Percentiles rank a stretch among this genome's conserved stretches.
Evolutionary conservation across 53 echinoderm and acorn worm species (phyloP).

Genomic region (Astropecten irregularis): DNA sequence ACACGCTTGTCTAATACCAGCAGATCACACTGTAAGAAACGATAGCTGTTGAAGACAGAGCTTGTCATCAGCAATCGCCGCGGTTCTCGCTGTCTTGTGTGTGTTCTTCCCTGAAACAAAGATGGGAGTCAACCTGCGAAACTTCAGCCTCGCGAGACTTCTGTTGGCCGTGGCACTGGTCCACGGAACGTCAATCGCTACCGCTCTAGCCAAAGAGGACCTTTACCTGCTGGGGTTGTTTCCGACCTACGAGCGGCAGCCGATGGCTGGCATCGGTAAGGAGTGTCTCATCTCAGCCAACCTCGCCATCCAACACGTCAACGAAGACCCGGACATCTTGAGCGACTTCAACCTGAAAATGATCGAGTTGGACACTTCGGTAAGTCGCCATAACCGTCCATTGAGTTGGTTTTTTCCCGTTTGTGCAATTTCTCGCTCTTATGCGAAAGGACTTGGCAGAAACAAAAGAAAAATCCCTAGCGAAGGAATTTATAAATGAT

Average conservation of each 20-base stretch:
- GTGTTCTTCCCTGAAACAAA: no score
- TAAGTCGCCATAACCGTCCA: no score
- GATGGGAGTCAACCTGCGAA: not conserved
- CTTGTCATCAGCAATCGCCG: no score
- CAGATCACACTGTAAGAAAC: no score
- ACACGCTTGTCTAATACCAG: no score
- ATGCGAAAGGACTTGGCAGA: no score
- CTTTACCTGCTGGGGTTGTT: constrained; percentile 32
- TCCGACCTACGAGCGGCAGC: not conserved
- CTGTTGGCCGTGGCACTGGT: not conserved
- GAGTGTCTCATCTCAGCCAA: constrained; percentile 34
- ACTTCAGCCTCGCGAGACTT: not conserved
- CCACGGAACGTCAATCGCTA: not conserved
- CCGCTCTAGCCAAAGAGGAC: no score
- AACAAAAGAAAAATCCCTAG: no score
- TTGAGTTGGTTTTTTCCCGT: not conserved
- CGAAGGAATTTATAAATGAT: no score
- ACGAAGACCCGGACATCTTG: constrained; percentile 48
- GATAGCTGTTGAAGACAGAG: no score
- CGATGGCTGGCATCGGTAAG: constrained; percentile 1
- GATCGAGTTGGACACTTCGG: constrained; percentile 37
- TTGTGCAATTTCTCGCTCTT: not conserved
- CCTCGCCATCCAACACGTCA: constrained; percentile 49
- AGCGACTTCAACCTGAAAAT: constrained; percentile 31
- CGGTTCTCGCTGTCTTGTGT: no score